Conservation (phyloP, 2,797 vertebrate species). For the Pseudotriccus pelzelni region DNA sequence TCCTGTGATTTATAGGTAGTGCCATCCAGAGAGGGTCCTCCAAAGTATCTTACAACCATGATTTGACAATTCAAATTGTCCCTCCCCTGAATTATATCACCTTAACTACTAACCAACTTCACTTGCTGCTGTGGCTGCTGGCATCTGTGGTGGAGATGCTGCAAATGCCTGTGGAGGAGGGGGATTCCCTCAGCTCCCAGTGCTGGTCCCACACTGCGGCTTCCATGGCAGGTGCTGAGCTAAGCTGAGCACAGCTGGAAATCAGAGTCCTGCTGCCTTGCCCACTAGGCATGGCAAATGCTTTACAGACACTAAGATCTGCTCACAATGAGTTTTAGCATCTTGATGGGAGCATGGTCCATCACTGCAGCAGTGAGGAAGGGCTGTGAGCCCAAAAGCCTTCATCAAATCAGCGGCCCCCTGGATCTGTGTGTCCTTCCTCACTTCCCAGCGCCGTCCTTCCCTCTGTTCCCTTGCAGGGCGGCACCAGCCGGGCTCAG, state of each 20-base stretch:
- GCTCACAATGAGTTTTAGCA: background rate
- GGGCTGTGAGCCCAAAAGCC: background rate
- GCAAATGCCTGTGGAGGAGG: background rate
- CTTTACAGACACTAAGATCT: background rate
- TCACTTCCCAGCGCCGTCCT: background rate
- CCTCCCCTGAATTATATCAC: background rate
- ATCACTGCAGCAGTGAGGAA: rapidly evolving
- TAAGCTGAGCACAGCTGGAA: background rate
- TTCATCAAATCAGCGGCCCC: background rate
- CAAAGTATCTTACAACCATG: background rate
- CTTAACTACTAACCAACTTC: background rate
- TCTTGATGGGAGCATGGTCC: background rate
- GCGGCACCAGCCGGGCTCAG: conserved; percentile 81
- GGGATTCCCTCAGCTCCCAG: background rate
- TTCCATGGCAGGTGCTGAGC: background rate
- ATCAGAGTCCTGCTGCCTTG: background rate
- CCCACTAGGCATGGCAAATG: background rate
- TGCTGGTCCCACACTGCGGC: rapidly evolving
- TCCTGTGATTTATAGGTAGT: background rate
- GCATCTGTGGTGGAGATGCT: background rate
- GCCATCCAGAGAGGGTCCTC: background rate
- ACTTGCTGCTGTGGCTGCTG: background rate
- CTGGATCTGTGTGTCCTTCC: background rate
- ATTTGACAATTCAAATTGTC: background rate
- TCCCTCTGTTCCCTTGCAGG: conserved; percentile 67